Base-by-base conservation (phyloP, 2,888 invertebrate species). In the Tetropium fuscum region DNA sequence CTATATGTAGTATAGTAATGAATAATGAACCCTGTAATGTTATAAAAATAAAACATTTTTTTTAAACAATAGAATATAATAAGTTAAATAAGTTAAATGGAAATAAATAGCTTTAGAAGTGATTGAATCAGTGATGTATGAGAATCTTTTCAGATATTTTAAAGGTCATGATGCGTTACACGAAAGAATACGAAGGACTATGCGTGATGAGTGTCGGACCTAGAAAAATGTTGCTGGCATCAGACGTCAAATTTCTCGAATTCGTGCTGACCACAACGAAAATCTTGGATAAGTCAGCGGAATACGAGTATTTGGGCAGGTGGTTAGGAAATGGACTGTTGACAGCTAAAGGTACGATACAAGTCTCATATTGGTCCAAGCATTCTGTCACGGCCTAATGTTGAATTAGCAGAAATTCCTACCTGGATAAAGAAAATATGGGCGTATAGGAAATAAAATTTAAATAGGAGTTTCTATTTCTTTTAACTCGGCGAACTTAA, bases 191-290 rank as follows among this genome's bases (percentile, higher is more conserved):
- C 47, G 43, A 64, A 15, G 70, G 64, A 7, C 30, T 64, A 2
- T 65, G 53, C 47, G 48, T 32, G 5, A 30, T 68, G 3, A 44
- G 60, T 20, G 18, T 68, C 13, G 22, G 59, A 2, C 18, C 15
- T 15, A 43, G 51, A 8, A 58, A 62, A 10, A 18, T 61, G 19
- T 49, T 70, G 11, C 3, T 70, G 6, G 40, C 41, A 38, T 49
- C 74, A 82, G 87, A 77, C 87, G 88, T 27, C 87, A 89, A 69
- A 88, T 86, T 55, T 87, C 74, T 30, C 87, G 89, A 63, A 84
- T 76, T 58, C 36, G 6, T 75, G 1, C 48, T 74, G 13, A 64
- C 66, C 13, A 58, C 63, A 30, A 61, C 47, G 5, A 68, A 67
- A 22, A 43, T 73, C n/a, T 45, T 76, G 20, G 57, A 69, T 11